Evolutionary conservation across 2,888 invertebrate species (phyloP), one percentile per base, ranked within the genome.

Genomic region (Trichogramma dendrolimi): DNA sequence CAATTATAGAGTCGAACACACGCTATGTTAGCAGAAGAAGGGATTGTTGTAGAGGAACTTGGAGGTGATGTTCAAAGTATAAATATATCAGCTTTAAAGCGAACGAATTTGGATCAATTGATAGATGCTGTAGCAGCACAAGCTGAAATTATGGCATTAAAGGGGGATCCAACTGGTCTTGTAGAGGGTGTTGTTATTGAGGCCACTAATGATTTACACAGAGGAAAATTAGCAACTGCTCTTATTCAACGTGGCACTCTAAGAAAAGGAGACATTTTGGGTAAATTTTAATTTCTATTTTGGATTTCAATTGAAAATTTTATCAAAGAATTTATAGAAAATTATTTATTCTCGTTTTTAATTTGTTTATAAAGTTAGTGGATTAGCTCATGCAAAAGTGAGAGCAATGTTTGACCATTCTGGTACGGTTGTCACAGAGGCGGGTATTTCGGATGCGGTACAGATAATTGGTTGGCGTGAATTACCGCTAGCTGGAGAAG

Each of bases 1-100:
- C 55, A 54, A 63, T 74, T 74, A 52, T 71, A 93, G 91, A 87
- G 88, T 58, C 83, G 84, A 61, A 88, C 92, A 1, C 87, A 92
- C 77, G 82, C 82, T 39, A 88, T 89, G 78, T 81, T 99, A 10
- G 80, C 91, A 1, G 84, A 88, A 71, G 85, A 90, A 75, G 94
- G 92, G 5, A 81, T 99, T 7, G 83, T 89, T 40, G 85, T 93
- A 50, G 98, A 99, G 79, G 90, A 89, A 11, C 78, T 88, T 58
- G 97, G 97, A 0, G 98, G 99, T 0, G 96, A 97, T 65, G 84
- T 94, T 2, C 97, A 96, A 80, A 87, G 90, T 4, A 87, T 99
- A 58, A 88, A 90, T 0, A 88, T 99, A 64, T 98, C 98, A 0
- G 99, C 99, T 0, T 81, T 96, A 0, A 89, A 92, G 79, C 87